Base-by-base conservation (phyloP, 2,797 vertebrate genomes). In the Pseudochirops cupreus region DNA sequence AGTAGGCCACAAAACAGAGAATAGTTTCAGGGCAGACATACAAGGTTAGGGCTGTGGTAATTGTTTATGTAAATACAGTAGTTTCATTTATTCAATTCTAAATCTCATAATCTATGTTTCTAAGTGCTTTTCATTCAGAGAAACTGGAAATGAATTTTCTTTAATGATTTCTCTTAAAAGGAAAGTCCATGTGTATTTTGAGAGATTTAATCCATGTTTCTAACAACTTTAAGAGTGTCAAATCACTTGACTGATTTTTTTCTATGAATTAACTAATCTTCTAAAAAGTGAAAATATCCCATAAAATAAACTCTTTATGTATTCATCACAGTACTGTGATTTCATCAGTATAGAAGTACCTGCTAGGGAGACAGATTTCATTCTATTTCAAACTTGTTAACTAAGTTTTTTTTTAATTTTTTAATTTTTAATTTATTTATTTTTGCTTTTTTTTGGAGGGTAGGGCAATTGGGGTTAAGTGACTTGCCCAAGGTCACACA, bases 1-100 rank as follows among this genome's bases (percentile, higher is more conserved):
- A 93, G n/a, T 12, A 90, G 1, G 50, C 50, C 93, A 90, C 53
- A 52, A 93, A 96, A 91, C 2, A 91, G 74, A 89, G 58, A 92
- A 14, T 24, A 90, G 18, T 91, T 94, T 91, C 91, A 92, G 94
- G 39, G 24, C 18, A 90, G 12, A 56, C 56, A 7, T 82, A 93
- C n/a, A 58, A 94, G 56, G 31, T 93, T 67, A 90, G 50, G 92
- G 92, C 93, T 90, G 7, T 31, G 56, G 21, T 82, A 14, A 57
- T 87, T 92, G 55, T 67, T 92, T 93, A 57, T 94, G 39, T 82
- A 82, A 82, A 82, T 46, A 82, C 46, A 11, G 18, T 39, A 39
- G 74, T 46, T 26, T 46, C 18, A 46, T 82, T 82, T 82, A 82
- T 82, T 82, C 5, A 18, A 82, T 46, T 82, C 74, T 82, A 82